Evolutionary conservation across 2,797 vertebrate species (phyloP).

Genomic region (Periparus ater): DNA sequence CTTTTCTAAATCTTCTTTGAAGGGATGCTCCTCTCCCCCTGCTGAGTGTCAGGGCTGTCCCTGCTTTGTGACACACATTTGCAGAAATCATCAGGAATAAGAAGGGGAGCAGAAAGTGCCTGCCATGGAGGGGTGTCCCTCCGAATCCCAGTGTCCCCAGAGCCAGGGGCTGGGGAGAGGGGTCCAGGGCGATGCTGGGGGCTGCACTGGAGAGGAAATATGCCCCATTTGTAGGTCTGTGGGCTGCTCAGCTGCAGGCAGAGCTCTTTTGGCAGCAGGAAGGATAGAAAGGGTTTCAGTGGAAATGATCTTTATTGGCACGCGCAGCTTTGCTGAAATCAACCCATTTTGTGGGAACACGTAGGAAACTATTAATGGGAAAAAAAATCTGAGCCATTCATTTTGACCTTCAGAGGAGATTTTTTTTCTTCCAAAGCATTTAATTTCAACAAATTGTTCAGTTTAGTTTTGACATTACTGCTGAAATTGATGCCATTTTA

Average conservation of each 20-base stretch:
- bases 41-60: not conserved
- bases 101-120: not conserved
- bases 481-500: not conserved
- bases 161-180: not conserved
- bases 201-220: not conserved
- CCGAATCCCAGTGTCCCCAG: not conserved
- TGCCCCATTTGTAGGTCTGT: not conserved
- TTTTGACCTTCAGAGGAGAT: not conserved
- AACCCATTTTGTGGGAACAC: not conserved
- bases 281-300: not conserved
- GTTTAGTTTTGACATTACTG: not conserved
- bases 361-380: not conserved
- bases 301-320: not conserved
- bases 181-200: fast-evolving
- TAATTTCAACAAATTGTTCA: not conserved
- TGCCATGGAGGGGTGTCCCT: not conserved
- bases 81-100: not conserved
- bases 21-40: not conserved
- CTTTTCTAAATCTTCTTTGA: not conserved
- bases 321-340: not conserved
- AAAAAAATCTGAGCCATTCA: not conserved
- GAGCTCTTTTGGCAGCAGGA: not conserved
- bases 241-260: not conserved
- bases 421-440: not conserved
- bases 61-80: not conserved